These are phyloP conservation scores for Lichenostomus cassidix DNA, from an alignment of 2,113 vertebrate species.

Conservation along the genomic window DNA sequence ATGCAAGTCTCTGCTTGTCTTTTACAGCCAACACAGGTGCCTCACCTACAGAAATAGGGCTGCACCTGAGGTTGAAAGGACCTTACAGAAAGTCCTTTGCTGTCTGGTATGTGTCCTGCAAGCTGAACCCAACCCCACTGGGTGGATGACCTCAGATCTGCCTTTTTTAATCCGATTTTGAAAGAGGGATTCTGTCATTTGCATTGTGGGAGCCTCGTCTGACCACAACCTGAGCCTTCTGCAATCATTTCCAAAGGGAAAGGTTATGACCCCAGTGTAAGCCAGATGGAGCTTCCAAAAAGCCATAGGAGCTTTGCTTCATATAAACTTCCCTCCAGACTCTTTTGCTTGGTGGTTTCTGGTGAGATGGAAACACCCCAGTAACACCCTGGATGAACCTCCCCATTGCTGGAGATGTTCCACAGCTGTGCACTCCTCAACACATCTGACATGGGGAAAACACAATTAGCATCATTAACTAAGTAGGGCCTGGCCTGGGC, in stretches of 20 bases:
- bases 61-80: neutral
- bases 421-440: neutral
- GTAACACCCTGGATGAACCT: neutral
- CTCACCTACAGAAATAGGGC: neutral
- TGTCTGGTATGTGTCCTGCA: neutral
- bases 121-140: neutral
- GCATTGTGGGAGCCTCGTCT: neutral
- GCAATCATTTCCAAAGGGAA: neutral
- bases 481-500: neutral
- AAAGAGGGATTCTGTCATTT: neutral
- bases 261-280: neutral
- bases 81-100: neutral
- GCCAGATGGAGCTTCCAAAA: neutral
- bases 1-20: neutral
- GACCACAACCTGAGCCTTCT: neutral
- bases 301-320: neutral
- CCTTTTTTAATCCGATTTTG: neutral
- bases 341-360: neutral
- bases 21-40: accelerated
- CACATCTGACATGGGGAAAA: neutral
- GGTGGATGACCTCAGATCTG: neutral
- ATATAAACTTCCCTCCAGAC: neutral
- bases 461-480: constrained; percentile 41
- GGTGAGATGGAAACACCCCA: neutral
- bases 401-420: neutral